A percentile compares a stretch with the other conserved stretches of the same genome.
These are phyloP conservation scores for Drosophila baimaii DNA, from an alignment of 1,140 invertebrate species.

Conservation along the genomic window DNA sequence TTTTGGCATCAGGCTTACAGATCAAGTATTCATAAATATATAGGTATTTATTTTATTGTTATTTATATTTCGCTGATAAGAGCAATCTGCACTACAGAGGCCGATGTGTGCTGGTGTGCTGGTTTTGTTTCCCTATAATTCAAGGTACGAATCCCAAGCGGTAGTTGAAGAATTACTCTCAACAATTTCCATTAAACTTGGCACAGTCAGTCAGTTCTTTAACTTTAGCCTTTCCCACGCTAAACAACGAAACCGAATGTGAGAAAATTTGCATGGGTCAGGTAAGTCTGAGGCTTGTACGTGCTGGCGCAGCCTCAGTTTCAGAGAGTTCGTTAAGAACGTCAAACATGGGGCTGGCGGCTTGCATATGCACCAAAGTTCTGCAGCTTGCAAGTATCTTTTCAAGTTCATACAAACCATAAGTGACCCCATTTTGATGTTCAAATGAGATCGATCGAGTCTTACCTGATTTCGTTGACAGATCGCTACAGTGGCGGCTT, in stretches of 20 bases:
- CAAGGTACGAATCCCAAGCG: conserved; percentile 16
- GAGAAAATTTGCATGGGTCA: conserved; percentile 54
- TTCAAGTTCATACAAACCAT: neutral
- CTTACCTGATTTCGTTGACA: conserved; percentile 4
- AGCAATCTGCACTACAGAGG: conserved; percentile 2
- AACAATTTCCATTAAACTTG: conserved; percentile 16
- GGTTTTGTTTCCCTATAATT: neutral
- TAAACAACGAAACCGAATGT: conserved; percentile 34
- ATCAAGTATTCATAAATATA: conserved; percentile 6
- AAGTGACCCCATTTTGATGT: neutral
- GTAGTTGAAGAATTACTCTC: neutral
- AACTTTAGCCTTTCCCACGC: conserved; percentile 32
- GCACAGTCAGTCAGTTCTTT: conserved; percentile 27
- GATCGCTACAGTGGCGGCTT: conserved; percentile 42
- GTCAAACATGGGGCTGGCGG: conserved; percentile 55
- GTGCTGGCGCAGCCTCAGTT: conserved; percentile 21
- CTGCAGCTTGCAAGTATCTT: conserved; percentile 56
- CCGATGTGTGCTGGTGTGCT: neutral
- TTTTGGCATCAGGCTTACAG: conserved; percentile 3
- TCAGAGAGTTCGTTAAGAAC: conserved; percentile 9
- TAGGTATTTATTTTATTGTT: conserved; percentile 44
- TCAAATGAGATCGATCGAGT: neutral
- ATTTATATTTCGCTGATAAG: conserved; percentile 31
- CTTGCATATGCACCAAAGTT: conserved; percentile 56
- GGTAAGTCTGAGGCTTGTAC: conserved; percentile 12